phyloP scores from a whole-genome alignment of 2,888 invertebrate genomes.

The Arrhopalites spinosus region DNA sequence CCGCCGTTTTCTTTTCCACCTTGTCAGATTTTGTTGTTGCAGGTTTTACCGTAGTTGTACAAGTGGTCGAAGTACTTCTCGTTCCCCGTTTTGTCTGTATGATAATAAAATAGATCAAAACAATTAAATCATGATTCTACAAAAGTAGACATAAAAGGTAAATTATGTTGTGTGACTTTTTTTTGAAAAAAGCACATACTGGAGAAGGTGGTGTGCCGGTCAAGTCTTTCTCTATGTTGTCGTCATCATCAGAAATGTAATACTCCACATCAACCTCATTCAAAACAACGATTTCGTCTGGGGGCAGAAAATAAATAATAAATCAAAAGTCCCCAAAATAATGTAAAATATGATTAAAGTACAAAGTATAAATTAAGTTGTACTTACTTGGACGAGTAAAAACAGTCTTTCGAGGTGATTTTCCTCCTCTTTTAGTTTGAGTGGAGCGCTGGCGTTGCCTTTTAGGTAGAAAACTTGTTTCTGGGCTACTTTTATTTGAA shows the following conservation, averaged over 20 bases:
- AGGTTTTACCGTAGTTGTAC: neutral
- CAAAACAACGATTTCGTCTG: constrained; percentile 26
- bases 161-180: neutral
- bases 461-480: constrained; percentile 21
- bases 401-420: constrained; percentile 40
- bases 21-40: constrained; percentile 1
- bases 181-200: neutral
- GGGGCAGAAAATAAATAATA: no score
- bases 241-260: constrained; percentile 46
- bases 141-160: neutral
- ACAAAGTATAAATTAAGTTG: no score
- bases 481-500: neutral
- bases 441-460: constrained; percentile 14
- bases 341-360: no score
- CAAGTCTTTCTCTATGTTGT: constrained; percentile 19
- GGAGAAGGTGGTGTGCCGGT: neutral
- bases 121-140: neutral
- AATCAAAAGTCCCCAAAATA: no score
- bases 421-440: constrained; percentile 31
- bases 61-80: constrained; percentile 28
- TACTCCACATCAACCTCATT: constrained; percentile 41
- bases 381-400: neutral
- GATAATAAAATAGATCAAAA: neutral
- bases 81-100: constrained; percentile 17
- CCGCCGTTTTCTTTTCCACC: neutral